Evolutionary conservation across 2,888 invertebrate genomes (phyloP).

Genomic region (Cepaea hortensis): DNA sequence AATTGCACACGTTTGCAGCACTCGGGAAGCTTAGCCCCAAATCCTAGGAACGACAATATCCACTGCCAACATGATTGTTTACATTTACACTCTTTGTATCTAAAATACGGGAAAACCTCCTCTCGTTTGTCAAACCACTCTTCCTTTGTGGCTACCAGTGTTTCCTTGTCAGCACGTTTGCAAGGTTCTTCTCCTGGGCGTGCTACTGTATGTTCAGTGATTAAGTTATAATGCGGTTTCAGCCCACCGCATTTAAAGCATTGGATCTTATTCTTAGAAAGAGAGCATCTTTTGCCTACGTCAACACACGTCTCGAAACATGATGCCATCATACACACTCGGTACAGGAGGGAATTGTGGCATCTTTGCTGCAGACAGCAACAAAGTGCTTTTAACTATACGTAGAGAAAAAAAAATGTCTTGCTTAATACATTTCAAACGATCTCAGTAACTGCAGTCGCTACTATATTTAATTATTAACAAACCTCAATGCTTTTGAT

Average conservation of each 20-base stretch:
- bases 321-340: slow-evolving; percentile 21
- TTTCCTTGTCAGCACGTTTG: no score
- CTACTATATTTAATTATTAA: no score
- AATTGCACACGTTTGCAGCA: not conserved
- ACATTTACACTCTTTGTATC: not conserved
- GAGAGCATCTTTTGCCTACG: not conserved
- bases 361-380: slow-evolving; percentile 4
- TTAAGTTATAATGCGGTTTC: not conserved
- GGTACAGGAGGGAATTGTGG: not conserved
- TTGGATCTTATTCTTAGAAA: not conserved
- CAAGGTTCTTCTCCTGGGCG: no score
- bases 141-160: no score
- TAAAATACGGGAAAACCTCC: no score
- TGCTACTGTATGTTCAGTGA: not conserved
- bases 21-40: slow-evolving; percentile 10
- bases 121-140: no score
- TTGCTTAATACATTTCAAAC: not conserved
- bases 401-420: not conserved
- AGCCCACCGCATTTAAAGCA: slow-evolving; percentile 5
- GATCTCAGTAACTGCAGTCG: not conserved
- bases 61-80: not conserved
- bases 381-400: not conserved
- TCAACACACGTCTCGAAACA: slow-evolving; percentile 41
- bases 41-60: slow-evolving; percentile 18
- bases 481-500: no score